These are phyloP conservation scores for Ennomos quercinarius DNA, from an alignment of 2,888 invertebrate species.

Conservation along the genomic window DNA sequence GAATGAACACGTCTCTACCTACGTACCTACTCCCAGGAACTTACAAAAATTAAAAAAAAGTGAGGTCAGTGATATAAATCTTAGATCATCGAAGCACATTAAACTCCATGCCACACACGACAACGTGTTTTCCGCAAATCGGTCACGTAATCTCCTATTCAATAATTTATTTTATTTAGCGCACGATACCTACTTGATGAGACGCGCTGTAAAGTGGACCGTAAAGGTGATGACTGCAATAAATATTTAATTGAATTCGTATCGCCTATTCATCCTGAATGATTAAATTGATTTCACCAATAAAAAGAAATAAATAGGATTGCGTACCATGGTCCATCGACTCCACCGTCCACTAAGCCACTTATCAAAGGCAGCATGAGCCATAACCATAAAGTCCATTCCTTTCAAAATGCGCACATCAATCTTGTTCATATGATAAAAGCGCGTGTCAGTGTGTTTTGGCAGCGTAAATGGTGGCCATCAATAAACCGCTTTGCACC, in stretches of 20 bases:
- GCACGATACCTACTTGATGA: constrained; percentile 37
- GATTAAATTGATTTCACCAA: constrained; percentile 53
- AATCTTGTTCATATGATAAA: constrained; percentile 52
- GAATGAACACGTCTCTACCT: no score
- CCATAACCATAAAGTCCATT: constrained; percentile 25
- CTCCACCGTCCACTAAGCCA: constrained; percentile 20
- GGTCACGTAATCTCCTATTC: constrained; percentile 11
- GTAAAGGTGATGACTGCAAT: constrained; percentile 60
- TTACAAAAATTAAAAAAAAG: constrained; percentile 11
- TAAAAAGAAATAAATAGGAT: constrained; percentile 44
- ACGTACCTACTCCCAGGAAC: no score
- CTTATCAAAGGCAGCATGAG: constrained; percentile 20
- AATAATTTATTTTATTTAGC: constrained; percentile 32
- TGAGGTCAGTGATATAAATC: constrained; percentile 4
- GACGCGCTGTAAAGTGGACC: constrained; percentile 37
- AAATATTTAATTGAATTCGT: constrained; percentile 74
- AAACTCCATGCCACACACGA: constrained; percentile 2
- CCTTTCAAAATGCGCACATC: constrained; percentile 44
- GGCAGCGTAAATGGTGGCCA: constrained; percentile 55
- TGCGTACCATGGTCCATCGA: constrained; percentile 17
- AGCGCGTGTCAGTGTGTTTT: constrained; percentile 54
- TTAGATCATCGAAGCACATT: neutral
- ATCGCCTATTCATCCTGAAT: constrained; percentile 64
- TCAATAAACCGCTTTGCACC: constrained; percentile 54
- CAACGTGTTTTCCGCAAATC: constrained; percentile 11